These are phyloP conservation scores for Phalanger gymnotis DNA, from an alignment of 2,797 vertebrate species.

Conservation along the genomic window DNA sequence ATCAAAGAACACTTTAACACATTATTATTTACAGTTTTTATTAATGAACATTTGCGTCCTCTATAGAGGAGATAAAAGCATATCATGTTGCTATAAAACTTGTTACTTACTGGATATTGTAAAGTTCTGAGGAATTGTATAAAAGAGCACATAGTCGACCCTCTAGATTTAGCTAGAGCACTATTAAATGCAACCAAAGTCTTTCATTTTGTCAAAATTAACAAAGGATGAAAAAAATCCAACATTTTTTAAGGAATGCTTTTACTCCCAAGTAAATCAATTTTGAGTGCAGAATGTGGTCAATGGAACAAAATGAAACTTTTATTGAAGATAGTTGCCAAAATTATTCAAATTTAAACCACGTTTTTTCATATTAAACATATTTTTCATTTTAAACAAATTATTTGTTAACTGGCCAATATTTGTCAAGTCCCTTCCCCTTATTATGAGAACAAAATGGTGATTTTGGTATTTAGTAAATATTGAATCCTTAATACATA, in stretches of 20 bases:
- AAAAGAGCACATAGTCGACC: constrained; percentile 24
- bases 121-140: constrained; percentile 8
- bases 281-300: neutral
- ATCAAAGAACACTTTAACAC: neutral
- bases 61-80: constrained; percentile 1
- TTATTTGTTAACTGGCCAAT: neutral
- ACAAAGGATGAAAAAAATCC: constrained; percentile 13
- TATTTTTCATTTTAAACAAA: neutral
- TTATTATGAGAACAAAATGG: neutral
- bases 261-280: constrained; percentile 5
- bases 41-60: constrained; percentile 20
- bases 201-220: neutral
- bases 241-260: constrained; percentile 8
- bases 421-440: neutral
- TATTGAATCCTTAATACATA: neutral
- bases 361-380: neutral
- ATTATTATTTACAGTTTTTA: neutral
- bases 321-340: neutral
- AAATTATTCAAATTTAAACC: neutral
- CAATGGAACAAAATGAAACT: neutral
- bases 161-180: neutral
- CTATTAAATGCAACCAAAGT: neutral
- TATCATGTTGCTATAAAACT: neutral
- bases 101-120: neutral
- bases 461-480: neutral